A percentile compares a stretch with the other conserved stretches of the same genome.
Evolutionary conservation across 2,888 invertebrate species (phyloP).

Genomic region (Meandrusa payeni): DNA sequence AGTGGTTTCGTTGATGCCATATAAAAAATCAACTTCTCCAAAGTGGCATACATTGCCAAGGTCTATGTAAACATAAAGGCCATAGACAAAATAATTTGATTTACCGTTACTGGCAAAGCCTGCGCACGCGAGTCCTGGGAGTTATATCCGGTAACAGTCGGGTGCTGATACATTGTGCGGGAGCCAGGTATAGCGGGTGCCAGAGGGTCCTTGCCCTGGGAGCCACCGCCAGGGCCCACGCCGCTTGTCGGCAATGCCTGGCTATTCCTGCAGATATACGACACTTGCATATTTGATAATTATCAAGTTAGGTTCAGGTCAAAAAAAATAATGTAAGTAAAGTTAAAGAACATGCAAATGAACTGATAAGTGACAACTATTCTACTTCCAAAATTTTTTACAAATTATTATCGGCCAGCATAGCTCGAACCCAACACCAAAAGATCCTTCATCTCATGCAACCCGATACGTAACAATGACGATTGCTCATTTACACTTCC

Average conservation of each 20-base stretch:
- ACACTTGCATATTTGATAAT: too few species aligned
- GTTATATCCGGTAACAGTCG: slow-evolving; percentile 67
- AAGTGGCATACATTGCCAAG: too few species aligned
- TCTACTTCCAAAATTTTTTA: not conserved
- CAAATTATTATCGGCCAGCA: not conserved
- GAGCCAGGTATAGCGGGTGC: slow-evolving; percentile 63
- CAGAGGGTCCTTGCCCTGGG: slow-evolving; percentile 72
- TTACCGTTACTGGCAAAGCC: slow-evolving; percentile 65
- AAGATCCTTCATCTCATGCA: slow-evolving; percentile 33
- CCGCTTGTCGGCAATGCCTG: slow-evolving; percentile 60
- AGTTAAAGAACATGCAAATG: slow-evolving; percentile 7
- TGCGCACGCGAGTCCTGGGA: slow-evolving; percentile 65
- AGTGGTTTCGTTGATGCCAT: too few species aligned
- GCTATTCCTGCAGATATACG: slow-evolving; percentile 58
- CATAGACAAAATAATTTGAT: too few species aligned
- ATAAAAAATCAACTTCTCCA: too few species aligned
- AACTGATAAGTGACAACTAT: not conserved
- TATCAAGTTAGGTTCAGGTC: too few species aligned
- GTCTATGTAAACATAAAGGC: too few species aligned
- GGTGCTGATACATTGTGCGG: slow-evolving; percentile 67
- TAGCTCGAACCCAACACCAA: slow-evolving; percentile 42
- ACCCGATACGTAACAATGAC: not conserved
- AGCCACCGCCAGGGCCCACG: slow-evolving; percentile 55
- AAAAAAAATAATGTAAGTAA: not conserved
- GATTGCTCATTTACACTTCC: slow-evolving; percentile 6